phyloP scores from a whole-genome alignment of 2,113 vertebrate genomes.

The Theristicus caerulescens region DNA sequence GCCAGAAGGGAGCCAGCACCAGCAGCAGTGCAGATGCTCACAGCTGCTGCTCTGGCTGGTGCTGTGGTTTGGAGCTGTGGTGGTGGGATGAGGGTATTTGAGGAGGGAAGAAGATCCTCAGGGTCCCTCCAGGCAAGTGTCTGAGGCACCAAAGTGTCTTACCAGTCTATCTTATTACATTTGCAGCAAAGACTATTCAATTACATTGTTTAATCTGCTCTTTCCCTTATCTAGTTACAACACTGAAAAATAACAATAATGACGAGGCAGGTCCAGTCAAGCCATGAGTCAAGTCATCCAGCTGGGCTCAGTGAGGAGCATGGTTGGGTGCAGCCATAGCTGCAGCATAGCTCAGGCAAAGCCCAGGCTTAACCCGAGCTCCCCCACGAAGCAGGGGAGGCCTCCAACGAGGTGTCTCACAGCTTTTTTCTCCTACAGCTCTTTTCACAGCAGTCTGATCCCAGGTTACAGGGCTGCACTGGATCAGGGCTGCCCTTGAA shows the following conservation, averaged over 20 bases:
- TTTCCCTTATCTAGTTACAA: not conserved
- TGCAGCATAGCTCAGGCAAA: not conserved
- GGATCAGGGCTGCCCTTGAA: not conserved
- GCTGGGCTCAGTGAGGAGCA: not conserved
- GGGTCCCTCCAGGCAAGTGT: not conserved
- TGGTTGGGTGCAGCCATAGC: rapidly evolving
- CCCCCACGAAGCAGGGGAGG: not conserved
- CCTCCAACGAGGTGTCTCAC: rapidly evolving
- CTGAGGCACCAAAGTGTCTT: not conserved
- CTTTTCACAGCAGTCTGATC: not conserved
- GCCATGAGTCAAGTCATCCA: not conserved
- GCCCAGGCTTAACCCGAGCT: not conserved
- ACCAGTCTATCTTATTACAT: not conserved
- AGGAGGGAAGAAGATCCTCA: not conserved
- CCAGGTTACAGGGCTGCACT: rapidly evolving
- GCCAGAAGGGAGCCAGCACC: not conserved
- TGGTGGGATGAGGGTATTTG: not conserved
- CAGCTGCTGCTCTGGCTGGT: not conserved
- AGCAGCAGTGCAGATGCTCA: not conserved
- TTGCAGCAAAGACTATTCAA: not conserved
- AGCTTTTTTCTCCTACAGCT: not conserved
- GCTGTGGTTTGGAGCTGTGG: not conserved
- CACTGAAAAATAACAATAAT: not conserved
- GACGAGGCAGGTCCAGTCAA: not conserved
- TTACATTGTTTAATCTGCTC: not conserved